Percentiles rank a stretch among this genome's conserved stretches.
These are phyloP conservation scores for Otocyon megalotis DNA, from an alignment of 2,113 vertebrate genomes.

Conservation along the genomic window DNA sequence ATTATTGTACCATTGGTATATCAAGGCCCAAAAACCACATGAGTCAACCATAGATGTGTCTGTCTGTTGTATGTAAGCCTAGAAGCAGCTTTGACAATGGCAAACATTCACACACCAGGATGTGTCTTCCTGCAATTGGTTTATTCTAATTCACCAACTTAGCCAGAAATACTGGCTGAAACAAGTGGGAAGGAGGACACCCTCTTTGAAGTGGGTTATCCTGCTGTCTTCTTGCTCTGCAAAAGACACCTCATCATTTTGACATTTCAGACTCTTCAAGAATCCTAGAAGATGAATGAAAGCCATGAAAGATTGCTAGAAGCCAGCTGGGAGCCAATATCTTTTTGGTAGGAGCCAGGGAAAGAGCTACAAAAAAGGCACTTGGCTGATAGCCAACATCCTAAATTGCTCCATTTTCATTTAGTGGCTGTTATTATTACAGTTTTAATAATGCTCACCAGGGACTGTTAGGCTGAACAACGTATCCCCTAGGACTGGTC, in stretches of 20 bases:
- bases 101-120: neutral
- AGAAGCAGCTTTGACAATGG: neutral
- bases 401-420: neutral
- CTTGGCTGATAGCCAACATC: neutral
- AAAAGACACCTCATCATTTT: neutral
- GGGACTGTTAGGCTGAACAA: neutral
- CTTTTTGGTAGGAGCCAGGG: neutral
- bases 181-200: neutral
- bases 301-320: neutral
- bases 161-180: neutral
- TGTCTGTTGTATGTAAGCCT: neutral
- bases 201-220: neutral
- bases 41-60: neutral
- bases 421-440: neutral
- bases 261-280: neutral
- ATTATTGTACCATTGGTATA: neutral
- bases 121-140: neutral
- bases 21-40: neutral
- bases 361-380: neutral
- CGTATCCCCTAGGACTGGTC: neutral
- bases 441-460: neutral
- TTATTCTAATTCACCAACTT: neutral
- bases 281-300: neutral
- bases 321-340: neutral
- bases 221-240: neutral